Conservation (phyloP, 2,797 vertebrate species). For the Epinephelus coioides region DNA sequence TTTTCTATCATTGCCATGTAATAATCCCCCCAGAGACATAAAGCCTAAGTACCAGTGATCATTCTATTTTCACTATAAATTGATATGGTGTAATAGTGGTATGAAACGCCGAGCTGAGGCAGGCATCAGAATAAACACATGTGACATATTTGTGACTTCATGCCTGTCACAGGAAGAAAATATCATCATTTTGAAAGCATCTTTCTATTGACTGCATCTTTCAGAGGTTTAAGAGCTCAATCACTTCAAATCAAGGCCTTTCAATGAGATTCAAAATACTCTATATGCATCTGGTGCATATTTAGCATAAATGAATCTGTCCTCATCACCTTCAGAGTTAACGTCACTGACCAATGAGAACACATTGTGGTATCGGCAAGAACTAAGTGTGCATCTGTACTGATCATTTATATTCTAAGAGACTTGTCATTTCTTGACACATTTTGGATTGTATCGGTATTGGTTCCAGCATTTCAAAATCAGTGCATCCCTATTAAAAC, state of each 20-base stretch:
- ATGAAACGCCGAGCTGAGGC: constrained; percentile 27
- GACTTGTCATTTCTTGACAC: fast-evolving
- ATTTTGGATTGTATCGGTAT: background rate
- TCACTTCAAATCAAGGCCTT: constrained; percentile 79
- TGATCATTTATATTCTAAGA: background rate
- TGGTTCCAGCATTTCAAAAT: too few relatives aligned
- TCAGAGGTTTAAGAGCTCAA: constrained; percentile 73
- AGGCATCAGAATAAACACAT: constrained; percentile 54
- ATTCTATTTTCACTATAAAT: constrained; percentile 42
- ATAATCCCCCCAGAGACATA: constrained; percentile 23
- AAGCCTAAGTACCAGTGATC: constrained; percentile 37
- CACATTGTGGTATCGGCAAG: too few relatives aligned
- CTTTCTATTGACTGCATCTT: constrained; percentile 47
- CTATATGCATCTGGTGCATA: constrained; percentile 78
- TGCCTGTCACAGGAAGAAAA: constrained; percentile 51
- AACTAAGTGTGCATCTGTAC: background rate
- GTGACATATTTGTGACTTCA: constrained; percentile 57
- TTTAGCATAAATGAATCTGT: constrained; percentile 79
- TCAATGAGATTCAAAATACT: constrained; percentile 73
- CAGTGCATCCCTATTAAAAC: background rate
- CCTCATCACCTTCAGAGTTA: constrained; percentile 73
- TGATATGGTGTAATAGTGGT: constrained; percentile 20
- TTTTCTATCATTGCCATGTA: constrained; percentile 46
- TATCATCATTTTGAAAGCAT: constrained; percentile 39
- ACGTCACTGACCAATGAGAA: background rate